Base-by-base conservation (phyloP, 1,140 invertebrate species). In the Ephestia elutella region DNA sequence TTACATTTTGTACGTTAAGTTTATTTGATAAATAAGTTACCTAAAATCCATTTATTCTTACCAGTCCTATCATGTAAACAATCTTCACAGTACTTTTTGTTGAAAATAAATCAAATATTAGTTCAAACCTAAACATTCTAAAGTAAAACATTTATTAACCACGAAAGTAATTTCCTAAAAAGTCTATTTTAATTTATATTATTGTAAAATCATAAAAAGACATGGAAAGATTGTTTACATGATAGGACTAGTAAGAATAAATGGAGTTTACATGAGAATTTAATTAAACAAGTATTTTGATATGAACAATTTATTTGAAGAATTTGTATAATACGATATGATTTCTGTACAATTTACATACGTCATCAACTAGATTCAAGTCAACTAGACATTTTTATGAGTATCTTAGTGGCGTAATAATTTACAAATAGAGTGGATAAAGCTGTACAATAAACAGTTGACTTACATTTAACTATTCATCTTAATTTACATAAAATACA, bases 291-390 rank as follows among this genome's bases (percentile, higher is more conserved):
- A 35, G 32, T 35, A 13, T 35, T 56, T 76, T 80, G 80, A 87
- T 87, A 86, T 84, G 82, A 87, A 86, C 82, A 82, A 80, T 87
- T 87, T 86, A 86, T 84, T 87, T 84, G 76, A 81, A 81, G 82
- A 81, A 80, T 87, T 83, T 87, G 75, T 86, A 83, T 80, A 87
- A 83, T 83, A 76, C 84, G 84, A 87, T 87, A 87, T 87, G 84
- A 85, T 87, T 83, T 87, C 82, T 87, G 82, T 87, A 87, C 84
- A 83, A 78, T 74, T 82, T 85, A 82, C 78, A 85, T 70, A 78
- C 71, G 68, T 80, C 73, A 81, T 75, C 71, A 82, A 82, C 81
- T 82, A 84, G 80, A 81, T 80, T 80, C 75, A 81, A 81, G 76
- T 80, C 77, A 84, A 84, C 80, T 85, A 84, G 79, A 86, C 71